These are phyloP conservation scores for Ahaetulla prasina DNA, from an alignment of 2,113 vertebrate species.

Conservation along the genomic window DNA sequence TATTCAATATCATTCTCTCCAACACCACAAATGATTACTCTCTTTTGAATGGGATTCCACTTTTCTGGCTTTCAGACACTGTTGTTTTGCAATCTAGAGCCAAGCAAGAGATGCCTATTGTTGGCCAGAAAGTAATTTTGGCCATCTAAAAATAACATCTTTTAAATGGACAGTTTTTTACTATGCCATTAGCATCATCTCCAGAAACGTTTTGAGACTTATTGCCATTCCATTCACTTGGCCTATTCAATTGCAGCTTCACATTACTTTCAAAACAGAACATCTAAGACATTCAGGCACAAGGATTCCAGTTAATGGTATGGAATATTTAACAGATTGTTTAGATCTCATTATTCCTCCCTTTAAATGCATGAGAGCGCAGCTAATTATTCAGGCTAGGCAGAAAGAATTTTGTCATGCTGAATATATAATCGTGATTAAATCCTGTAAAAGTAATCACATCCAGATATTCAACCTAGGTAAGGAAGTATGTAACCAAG, in stretches of 20 bases:
- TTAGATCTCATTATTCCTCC: constrained; percentile 41
- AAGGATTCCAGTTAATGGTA: constrained; percentile 41
- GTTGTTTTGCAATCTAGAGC: not conserved
- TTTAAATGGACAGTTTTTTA: not conserved
- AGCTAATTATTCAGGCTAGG: accelerated
- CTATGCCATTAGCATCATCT: accelerated
- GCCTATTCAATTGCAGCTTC: constrained; percentile 41
- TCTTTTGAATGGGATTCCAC: not conserved
- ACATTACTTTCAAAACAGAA: not conserved
- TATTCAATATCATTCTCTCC: not conserved
- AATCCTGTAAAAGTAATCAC: not conserved
- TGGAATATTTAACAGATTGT: constrained; percentile 12
- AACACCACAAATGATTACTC: not conserved
- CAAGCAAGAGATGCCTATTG: not conserved
- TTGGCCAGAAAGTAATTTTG: not conserved
- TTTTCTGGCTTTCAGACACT: not conserved
- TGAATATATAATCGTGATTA: not conserved
- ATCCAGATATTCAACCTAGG: not conserved
- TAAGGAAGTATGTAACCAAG: not conserved
- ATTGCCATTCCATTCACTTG: not conserved
- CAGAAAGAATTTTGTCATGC: accelerated
- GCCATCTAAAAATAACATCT: not conserved
- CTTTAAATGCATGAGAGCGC: not conserved
- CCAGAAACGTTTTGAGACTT: not conserved
- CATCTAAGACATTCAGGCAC: constrained; percentile 16